Conservation (phyloP, 2,888 invertebrate genomes). For the Lasioglossum calceatum region DNA sequence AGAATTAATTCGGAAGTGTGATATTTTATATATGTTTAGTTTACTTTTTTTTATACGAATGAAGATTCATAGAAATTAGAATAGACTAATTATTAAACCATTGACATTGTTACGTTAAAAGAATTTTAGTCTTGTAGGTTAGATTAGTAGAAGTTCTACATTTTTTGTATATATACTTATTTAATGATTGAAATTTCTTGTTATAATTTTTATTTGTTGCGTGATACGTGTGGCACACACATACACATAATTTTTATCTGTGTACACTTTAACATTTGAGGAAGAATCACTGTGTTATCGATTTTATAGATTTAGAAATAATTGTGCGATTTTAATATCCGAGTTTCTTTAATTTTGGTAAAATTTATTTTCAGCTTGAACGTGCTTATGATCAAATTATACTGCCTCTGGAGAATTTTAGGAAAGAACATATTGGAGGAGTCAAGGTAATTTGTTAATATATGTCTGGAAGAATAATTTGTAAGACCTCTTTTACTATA, state of each 20-base stretch:
- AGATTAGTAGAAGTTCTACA: slow-evolving; percentile 20
- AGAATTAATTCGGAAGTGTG: not conserved
- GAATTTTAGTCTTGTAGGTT: slow-evolving; percentile 4
- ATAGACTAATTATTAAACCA: slow-evolving; percentile 6
- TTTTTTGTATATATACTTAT: slow-evolving; percentile 30
- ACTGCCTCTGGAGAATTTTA: slow-evolving; percentile 95
- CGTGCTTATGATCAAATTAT: slow-evolving; percentile 97
- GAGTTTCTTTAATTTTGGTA: slow-evolving; percentile 2
- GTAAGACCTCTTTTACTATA: not conserved
- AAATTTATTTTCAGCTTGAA: slow-evolving; percentile 90
- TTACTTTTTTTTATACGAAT: slow-evolving; percentile 19
- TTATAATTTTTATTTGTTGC: slow-evolving; percentile 9
- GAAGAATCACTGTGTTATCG: slow-evolving; percentile 10
- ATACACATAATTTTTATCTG: slow-evolving; percentile 3
- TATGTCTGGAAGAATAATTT: not conserved
- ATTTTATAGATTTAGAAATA: slow-evolving; percentile 21
- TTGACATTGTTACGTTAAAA: not conserved
- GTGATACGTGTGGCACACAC: slow-evolving; percentile 4
- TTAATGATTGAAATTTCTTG: slow-evolving; percentile 10
- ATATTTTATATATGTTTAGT: slow-evolving; percentile 8
- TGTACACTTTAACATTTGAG: slow-evolving; percentile 25
- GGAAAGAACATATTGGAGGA: slow-evolving; percentile 97
- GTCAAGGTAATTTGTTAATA: slow-evolving; percentile 90
- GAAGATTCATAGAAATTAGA: slow-evolving; percentile 32
- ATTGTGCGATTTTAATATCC: not conserved